Base-by-base conservation (phyloP, 1,140 invertebrate genomes). In the Drosophila orena region DNA sequence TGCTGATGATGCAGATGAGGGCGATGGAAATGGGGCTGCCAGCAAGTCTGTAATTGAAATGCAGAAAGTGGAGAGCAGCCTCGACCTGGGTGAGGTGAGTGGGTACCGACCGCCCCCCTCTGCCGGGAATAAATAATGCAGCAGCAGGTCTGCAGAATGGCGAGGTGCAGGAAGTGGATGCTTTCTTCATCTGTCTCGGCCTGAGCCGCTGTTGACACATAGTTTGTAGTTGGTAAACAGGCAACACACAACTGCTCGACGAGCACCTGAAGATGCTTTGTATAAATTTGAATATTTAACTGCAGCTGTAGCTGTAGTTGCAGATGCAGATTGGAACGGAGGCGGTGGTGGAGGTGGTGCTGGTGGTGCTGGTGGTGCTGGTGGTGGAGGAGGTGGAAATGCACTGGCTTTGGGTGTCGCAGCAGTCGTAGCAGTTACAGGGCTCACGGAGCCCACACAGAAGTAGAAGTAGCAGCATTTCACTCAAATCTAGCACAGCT, bases 241-340 rank as follows among this genome's bases (percentile, higher is more conserved):
- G 44, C 62, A 70, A 37, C 66, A 70, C 66, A 76, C 72, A 81
- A 54, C 71, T 76, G 57, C 78, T 76, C 73, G 68, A 71, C 74
- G 68, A 64, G 79, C 76, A 81, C 74, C 75, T 83, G 79, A 88
- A 86, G 83, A 88, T 83, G 84, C 84, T 77, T 86, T 83, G 83
- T 88, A 86, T 86, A 86, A 86, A 86, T 86, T 86, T 86, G 83
- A 86, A 86, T 86, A 89, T 86, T 88, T 79, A 86, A 89, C 69
- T 77, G 62, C 74, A 77, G 57, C 47, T 42, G 37, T 12, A 38
- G 15, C 4, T 15, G 17, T 7, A 20, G 40, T 22, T 35, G 56
- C 14, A 59, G 14, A 53, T 58, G 24, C 8, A 20, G 56, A 24
- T 43, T 30, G 30, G 8, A 3, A 30, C 2, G 30, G 30, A 3